These are phyloP conservation scores for Pocillopora damicornis DNA, from an alignment of 64 coral and sea anemone species.

Conservation along the genomic window DNA sequence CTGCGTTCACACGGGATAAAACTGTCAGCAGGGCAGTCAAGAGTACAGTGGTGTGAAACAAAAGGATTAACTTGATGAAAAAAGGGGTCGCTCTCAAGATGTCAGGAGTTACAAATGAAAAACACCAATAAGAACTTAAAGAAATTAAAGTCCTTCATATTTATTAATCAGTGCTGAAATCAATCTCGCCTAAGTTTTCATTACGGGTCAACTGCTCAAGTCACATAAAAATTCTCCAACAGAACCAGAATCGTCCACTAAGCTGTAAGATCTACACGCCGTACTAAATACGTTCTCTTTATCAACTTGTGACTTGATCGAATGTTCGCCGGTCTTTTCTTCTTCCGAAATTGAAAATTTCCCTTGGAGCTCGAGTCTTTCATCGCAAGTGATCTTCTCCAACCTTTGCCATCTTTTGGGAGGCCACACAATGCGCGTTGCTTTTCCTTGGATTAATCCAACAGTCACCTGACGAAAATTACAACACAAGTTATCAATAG, in stretches of 20 bases:
- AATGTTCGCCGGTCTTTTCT: not conserved
- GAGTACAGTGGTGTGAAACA: too few species aligned
- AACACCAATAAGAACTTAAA: too few species aligned
- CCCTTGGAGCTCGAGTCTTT: not conserved
- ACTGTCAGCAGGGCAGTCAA: too few species aligned
- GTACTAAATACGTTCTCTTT: not conserved
- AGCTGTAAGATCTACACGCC: not conserved
- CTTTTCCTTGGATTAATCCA: conserved; percentile 82
- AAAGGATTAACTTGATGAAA: too few species aligned
- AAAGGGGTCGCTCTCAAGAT: too few species aligned
- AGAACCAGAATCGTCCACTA: not conserved
- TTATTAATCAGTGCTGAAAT: too few species aligned
- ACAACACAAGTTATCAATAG: not conserved
- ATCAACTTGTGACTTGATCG: not conserved
- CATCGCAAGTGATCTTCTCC: conserved; percentile 30
- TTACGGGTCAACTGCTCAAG: not conserved
- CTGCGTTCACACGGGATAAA: too few species aligned
- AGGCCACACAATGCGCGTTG: conserved; percentile 87
- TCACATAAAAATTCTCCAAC: not conserved
- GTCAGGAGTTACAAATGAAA: too few species aligned
- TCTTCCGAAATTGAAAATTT: not conserved
- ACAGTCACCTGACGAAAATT: conserved; percentile 62
- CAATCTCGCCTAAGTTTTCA: not conserved
- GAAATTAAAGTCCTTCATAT: too few species aligned
- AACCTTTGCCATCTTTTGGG: conserved; percentile 70